A percentile compares a stretch with the other conserved stretches of the same genome.
Evolutionary conservation across 2,113 vertebrate genomes (phyloP).

Genomic region (Cryptomyrus ogoouensis): DNA sequence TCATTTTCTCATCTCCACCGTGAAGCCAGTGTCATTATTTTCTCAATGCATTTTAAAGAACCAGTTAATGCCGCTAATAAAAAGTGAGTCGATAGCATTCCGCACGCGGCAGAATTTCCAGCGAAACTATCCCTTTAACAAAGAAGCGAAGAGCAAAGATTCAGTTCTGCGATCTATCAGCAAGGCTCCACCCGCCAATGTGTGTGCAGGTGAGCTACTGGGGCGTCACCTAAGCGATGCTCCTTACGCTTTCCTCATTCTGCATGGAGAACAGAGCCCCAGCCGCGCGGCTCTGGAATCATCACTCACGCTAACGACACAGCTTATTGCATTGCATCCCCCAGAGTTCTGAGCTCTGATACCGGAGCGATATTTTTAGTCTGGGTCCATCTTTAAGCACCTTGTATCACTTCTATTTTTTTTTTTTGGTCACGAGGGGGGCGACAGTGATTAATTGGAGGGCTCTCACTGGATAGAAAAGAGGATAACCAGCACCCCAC

Average conservation of each 20-base stretch:
- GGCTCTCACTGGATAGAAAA: neutral
- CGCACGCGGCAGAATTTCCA: neutral
- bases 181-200: neutral
- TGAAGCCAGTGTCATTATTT: neutral
- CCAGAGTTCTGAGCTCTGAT: neutral
- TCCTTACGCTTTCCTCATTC: neutral
- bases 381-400: neutral
- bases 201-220: neutral
- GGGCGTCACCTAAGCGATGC: neutral
- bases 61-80: neutral
- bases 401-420: neutral
- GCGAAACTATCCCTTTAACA: neutral
- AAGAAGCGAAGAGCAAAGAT: neutral
- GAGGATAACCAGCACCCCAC: neutral
- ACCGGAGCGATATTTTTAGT: neutral
- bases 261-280: neutral
- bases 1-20: neutral
- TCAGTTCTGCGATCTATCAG: neutral
- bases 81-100: too few species aligned
- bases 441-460: neutral
- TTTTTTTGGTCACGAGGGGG: neutral
- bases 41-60: neutral
- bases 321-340: constrained; percentile 1
- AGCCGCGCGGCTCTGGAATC: neutral
- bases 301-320: neutral